Conservation (phyloP, 2,888 invertebrate genomes). For the Eucera pruinosa region DNA sequence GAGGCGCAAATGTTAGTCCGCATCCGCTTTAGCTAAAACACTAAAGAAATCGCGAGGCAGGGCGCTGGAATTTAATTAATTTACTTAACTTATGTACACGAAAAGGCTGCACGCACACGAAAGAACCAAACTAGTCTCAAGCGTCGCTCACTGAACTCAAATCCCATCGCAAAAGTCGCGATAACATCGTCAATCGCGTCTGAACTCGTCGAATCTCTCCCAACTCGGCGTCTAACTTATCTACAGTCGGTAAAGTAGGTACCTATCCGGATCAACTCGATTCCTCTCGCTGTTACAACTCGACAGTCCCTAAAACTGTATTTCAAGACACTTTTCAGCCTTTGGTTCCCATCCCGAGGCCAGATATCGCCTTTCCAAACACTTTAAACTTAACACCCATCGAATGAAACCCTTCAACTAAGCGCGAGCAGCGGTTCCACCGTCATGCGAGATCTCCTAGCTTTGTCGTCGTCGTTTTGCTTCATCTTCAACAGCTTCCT, state of each 20-base stretch:
- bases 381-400: too few relatives aligned
- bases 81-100: too few relatives aligned
- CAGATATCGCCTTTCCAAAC: slow-evolving; percentile 76
- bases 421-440: slow-evolving; percentile 81
- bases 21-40: slow-evolving; percentile 67
- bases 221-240: too few relatives aligned
- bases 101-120: slow-evolving; percentile 26
- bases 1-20: slow-evolving; percentile 18
- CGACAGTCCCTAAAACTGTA: too few relatives aligned
- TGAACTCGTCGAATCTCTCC: too few relatives aligned
- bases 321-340: slow-evolving; percentile 74
- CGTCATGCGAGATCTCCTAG: slow-evolving; percentile 80
- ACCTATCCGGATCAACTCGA: too few relatives aligned
- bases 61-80: slow-evolving; percentile 58
- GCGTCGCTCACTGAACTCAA: too few relatives aligned
- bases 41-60: slow-evolving; percentile 59
- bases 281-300: too few relatives aligned
- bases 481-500: slow-evolving; percentile 80
- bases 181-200: too few relatives aligned
- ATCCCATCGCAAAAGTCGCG: too few relatives aligned
- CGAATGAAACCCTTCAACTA: slow-evolving; percentile 82
- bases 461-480: slow-evolving; percentile 82
- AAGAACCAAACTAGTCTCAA: too few relatives aligned
- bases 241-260: too few relatives aligned
- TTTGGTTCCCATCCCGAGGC: slow-evolving; percentile 80